These are phyloP conservation scores for Enteromius afrohamiltoni DNA, from an alignment of 2,797 vertebrate genomes.

Conservation along the genomic window DNA sequence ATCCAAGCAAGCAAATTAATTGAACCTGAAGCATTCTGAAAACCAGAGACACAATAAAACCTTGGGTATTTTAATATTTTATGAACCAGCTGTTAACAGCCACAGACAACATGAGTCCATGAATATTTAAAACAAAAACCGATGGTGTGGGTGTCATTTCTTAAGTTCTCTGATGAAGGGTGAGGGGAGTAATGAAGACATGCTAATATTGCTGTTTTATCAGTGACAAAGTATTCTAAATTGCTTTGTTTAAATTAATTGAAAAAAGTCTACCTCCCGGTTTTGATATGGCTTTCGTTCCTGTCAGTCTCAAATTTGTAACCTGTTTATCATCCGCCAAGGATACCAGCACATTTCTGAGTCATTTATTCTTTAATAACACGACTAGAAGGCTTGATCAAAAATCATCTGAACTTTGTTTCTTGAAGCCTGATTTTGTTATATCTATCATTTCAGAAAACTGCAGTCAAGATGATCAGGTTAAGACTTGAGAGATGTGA, in stretches of 20 bases:
- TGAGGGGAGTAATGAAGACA: background rate
- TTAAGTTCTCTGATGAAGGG: background rate
- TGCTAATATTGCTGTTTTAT: background rate
- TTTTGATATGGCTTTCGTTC: background rate
- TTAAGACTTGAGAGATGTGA: background rate
- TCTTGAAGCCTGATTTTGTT: background rate
- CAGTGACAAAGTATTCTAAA: background rate
- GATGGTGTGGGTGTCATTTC: conserved; percentile 6
- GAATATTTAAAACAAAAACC: conserved; percentile 23
- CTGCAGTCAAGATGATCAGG: background rate
- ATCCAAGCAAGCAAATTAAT: background rate
- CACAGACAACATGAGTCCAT: background rate
- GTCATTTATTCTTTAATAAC: background rate
- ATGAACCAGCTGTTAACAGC: conserved; percentile 27
- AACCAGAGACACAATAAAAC: background rate
- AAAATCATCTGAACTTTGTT: background rate
- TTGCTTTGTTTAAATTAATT: background rate
- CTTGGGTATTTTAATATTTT: background rate
- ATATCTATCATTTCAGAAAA: background rate
- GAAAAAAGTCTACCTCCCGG: background rate
- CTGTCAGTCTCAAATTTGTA: background rate
- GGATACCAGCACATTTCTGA: background rate
- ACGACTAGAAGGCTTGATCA: background rate
- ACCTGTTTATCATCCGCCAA: background rate
- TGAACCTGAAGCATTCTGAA: background rate